Conservation (phyloP, 2,888 invertebrate genomes). For the Thecophora atra region DNA sequence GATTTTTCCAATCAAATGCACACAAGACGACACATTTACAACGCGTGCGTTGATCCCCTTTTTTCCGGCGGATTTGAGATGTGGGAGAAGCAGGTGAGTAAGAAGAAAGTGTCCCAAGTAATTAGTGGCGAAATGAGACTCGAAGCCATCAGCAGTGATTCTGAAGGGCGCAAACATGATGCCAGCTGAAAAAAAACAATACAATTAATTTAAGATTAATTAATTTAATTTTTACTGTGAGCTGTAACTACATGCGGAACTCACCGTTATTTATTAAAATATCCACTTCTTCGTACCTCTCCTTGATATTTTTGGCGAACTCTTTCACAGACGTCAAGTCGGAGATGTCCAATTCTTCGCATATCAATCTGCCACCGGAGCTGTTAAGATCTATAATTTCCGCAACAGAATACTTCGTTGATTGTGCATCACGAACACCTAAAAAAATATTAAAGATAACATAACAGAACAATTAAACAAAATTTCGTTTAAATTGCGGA, state of each 20-base stretch:
- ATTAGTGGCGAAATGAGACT: slow-evolving; percentile 89
- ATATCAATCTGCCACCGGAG: slow-evolving; percentile 71
- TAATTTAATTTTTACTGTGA: neutral
- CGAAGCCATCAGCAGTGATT: slow-evolving; percentile 83
- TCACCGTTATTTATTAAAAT: slow-evolving; percentile 83
- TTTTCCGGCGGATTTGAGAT: slow-evolving; percentile 73
- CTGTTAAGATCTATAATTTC: slow-evolving; percentile 57
- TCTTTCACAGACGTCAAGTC: slow-evolving; percentile 78
- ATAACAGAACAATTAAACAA: too few relatives aligned
- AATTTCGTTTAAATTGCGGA: too few relatives aligned
- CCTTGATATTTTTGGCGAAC: slow-evolving; percentile 76
- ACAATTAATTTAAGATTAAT: neutral
- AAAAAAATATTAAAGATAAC: neutral
- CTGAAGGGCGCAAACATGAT: slow-evolving; percentile 87
- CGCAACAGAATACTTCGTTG: slow-evolving; percentile 67
- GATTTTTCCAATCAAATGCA: slow-evolving; percentile 77
- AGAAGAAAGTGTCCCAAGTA: slow-evolving; percentile 87
- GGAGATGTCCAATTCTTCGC: slow-evolving; percentile 78
- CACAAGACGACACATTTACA: slow-evolving; percentile 88
- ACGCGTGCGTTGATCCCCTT: slow-evolving; percentile 73
- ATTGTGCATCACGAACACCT: slow-evolving; percentile 78
- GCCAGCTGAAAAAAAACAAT: slow-evolving; percentile 74
- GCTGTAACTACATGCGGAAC: slow-evolving; percentile 23
- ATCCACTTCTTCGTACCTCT: slow-evolving; percentile 74
- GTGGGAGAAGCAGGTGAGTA: slow-evolving; percentile 81